Evolutionary conservation across 1,140 invertebrate genomes (phyloP), one percentile per base, ranked within the genome.

Genomic region (Neuroterus valhalla): DNA sequence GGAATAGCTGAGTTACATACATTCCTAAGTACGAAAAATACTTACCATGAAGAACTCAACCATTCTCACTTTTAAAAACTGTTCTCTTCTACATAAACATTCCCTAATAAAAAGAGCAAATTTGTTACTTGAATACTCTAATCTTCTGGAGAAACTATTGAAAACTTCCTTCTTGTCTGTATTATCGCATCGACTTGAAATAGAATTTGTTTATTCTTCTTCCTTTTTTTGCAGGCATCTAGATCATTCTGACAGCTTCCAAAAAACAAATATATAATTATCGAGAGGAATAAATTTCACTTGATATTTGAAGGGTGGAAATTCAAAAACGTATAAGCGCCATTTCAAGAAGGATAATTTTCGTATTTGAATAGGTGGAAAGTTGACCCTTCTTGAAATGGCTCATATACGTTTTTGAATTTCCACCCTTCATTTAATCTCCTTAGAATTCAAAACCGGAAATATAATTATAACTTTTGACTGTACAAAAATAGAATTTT

Each of bases 301-400:
- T 68, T 10, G 48, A 71, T 71, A 2, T 42, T 68, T 48, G 12
- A 75, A 62, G 62, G n/a, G n/a, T n/a, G n/a, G n/a, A n/a, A n/a
- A n/a, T n/a, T n/a, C n/a, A n/a, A n/a, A n/a, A n/a, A n/a, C n/a
- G n/a, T n/a, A n/a, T n/a, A n/a, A n/a, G n/a, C n/a, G n/a, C n/a
- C n/a, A n/a, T n/a, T n/a, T n/a, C n/a, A n/a, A n/a, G n/a, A n/a
- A n/a, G n/a, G n/a, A n/a, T n/a, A n/a, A n/a, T n/a, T n/a, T n/a
- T n/a, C n/a, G n/a, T n/a, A n/a, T n/a, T n/a, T n/a, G n/a, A n/a
- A n/a, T n/a, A n/a, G n/a, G n/a, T n/a, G n/a, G n/a, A n/a, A n/a
- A n/a, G n/a, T n/a, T n/a, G n/a, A n/a, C n/a, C n/a, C n/a, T n/a
- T n/a, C n/a, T n/a, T n/a, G n/a, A n/a, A n/a, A n/a, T n/a, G n/a